phyloP scores from a whole-genome alignment of 1,140 invertebrate species.

The Caerostris darwini region DNA sequence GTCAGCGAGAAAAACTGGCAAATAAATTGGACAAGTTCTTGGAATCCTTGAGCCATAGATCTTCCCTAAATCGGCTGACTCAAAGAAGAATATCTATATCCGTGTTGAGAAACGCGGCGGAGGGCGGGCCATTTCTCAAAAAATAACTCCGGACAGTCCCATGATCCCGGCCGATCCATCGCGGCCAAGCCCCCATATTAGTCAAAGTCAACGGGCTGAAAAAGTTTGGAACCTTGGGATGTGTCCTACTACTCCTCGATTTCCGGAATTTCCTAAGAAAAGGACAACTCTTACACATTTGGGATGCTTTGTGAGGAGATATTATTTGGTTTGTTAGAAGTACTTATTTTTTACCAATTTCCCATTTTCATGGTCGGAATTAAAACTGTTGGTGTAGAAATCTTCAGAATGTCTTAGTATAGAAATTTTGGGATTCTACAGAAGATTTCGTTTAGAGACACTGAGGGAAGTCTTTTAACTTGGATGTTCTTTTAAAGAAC shows the following conservation, averaged over 20 bases:
- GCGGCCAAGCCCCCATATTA: constrained; percentile 29
- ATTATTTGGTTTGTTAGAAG: not conserved
- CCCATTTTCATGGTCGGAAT: not conserved
- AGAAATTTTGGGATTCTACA: not conserved
- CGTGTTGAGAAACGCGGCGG: constrained; percentile 42
- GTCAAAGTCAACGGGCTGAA: constrained; percentile 58
- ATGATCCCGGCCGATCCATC: constrained; percentile 56
- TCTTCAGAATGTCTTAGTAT: not conserved
- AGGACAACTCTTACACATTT: not conserved
- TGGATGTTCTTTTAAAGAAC: too few species aligned
- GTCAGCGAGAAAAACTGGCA: not conserved
- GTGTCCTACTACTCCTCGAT: not conserved
- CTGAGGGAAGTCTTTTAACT: too few species aligned
- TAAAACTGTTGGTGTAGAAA: not conserved
- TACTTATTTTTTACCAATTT: not conserved
- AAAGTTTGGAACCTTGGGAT: not conserved
- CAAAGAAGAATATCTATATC: constrained; percentile 56
- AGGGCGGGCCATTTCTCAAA: constrained; percentile 55
- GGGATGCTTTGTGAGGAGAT: not conserved
- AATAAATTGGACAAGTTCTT: constrained; percentile 51
- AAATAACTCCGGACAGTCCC: constrained; percentile 41
- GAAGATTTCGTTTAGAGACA: too few species aligned
- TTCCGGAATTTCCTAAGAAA: not conserved
- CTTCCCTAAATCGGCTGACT: constrained; percentile 6
- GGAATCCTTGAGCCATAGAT: not conserved